Evolutionary conservation across 2,797 vertebrate genomes (phyloP), one percentile per base, ranked within the genome.

Genomic region (Melanotaenia parkinsoni): DNA sequence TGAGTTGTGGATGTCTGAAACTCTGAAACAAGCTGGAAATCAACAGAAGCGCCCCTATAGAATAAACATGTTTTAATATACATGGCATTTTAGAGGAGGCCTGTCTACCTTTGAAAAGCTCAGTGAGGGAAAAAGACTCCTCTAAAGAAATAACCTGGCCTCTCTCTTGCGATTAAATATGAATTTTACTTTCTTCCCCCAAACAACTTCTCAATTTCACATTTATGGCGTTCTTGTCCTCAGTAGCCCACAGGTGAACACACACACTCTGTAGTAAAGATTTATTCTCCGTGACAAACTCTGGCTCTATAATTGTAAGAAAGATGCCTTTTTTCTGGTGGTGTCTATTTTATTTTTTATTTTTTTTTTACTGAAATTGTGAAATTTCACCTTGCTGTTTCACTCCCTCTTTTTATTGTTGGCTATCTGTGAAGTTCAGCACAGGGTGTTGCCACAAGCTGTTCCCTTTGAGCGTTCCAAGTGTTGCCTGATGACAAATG

Each of bases 311-410:
- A 90, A 91, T 92, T 90, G 89, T 86, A 70, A 84, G 82, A 91
- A 88, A 81, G 79, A 86, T 82, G 70, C 70, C 62, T 73, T 76
- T 90, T 89, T 33, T 51, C 22, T 91, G 86, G 69, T 74, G 74
- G 80, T 58, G 77, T 85, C 54, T 80, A 85, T 86, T 86, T 6
- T 50, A 7, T 47, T 9, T 47, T 9, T 20, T 51, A 30, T 30
- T 50, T 30, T 10, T 20, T 51, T 89, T 93, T 93, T 85, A 94
- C 89, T 88, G 93, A 93, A 93, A 94, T 91, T 88, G 93, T 94
- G 92, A 94, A 95, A 93, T 93, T 90, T 92, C 91, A 95, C 93
- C 93, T 95, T 95, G 90, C 81, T 85, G 84, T 82, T 79, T 77
- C 74, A 80, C 85, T 79, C 80, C 58, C 80, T 79, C 80, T 89